A percentile compares a stretch with the other conserved stretches of the same genome.
Evolutionary conservation across 2,113 vertebrate genomes (phyloP).

Genomic region (Indri indri): DNA sequence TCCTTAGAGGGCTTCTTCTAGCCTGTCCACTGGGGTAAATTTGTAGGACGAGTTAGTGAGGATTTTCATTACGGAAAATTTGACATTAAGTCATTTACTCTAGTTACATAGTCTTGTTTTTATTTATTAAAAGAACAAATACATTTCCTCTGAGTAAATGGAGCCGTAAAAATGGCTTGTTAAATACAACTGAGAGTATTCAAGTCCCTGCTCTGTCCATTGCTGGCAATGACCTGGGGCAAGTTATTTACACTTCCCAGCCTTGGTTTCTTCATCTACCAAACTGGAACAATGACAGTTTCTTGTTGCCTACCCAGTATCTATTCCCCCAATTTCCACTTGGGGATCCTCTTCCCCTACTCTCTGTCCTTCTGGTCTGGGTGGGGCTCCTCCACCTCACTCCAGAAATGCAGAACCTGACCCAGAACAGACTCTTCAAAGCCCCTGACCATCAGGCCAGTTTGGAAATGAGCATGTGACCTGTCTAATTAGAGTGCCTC

Average conservation of each 20-base stretch:
- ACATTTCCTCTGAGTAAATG: conserved; percentile 42
- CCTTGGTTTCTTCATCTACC: neutral
- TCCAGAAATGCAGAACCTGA: neutral
- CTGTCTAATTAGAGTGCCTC: neutral
- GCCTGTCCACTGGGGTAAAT: neutral
- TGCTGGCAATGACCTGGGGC: neutral
- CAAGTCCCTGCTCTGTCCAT: neutral
- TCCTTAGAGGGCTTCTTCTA: conserved; percentile 25
- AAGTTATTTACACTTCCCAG: neutral
- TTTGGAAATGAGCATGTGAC: neutral
- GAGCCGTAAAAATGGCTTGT: neutral
- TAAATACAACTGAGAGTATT: conserved; percentile 21
- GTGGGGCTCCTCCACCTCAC: neutral
- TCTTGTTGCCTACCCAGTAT: neutral
- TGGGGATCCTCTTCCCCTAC: neutral
- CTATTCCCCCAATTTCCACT: neutral
- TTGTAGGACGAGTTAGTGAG: neutral
- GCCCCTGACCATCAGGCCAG: neutral
- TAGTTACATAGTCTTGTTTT: conserved; percentile 39
- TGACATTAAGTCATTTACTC: conserved; percentile 33
- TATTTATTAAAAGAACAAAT: conserved; percentile 47
- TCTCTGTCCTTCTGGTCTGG: neutral
- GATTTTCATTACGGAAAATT: conserved; percentile 47
- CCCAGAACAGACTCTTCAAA: neutral
- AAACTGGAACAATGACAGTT: neutral